Conservation (phyloP, 2,888 invertebrate genomes). For the Colostygia pectinataria region DNA sequence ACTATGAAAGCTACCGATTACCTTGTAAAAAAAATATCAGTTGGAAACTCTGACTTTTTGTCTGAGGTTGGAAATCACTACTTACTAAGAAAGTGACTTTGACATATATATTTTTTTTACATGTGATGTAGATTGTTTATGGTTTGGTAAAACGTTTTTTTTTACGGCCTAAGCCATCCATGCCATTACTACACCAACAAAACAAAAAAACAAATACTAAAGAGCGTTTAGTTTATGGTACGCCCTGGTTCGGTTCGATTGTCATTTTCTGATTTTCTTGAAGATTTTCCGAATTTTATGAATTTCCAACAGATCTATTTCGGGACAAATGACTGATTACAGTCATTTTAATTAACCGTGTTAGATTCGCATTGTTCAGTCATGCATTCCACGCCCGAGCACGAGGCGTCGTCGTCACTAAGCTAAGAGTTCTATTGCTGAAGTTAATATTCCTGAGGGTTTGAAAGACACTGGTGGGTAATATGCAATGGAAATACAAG, state of each 20-base stretch:
- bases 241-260: slow-evolving; percentile 38
- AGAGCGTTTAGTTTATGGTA: slow-evolving; percentile 7
- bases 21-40: too few relatives aligned
- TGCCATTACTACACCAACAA: too few relatives aligned
- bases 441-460: slow-evolving; percentile 21
- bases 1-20: too few relatives aligned
- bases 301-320: slow-evolving; percentile 76
- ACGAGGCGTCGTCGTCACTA: slow-evolving; percentile 31
- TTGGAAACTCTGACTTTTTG: too few relatives aligned
- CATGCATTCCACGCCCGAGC: slow-evolving; percentile 45
- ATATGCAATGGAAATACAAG: slow-evolving; percentile 76
- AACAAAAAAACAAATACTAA: too few relatives aligned
- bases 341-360: slow-evolving; percentile 53
- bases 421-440: slow-evolving; percentile 27
- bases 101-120: too few relatives aligned
- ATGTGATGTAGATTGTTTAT: too few relatives aligned
- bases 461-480: slow-evolving; percentile 44
- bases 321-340: slow-evolving; percentile 76
- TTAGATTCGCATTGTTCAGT: slow-evolving; percentile 44
- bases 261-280: slow-evolving; percentile 62
- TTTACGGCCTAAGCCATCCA: too few relatives aligned
- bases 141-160: too few relatives aligned
- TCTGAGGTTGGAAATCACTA: too few relatives aligned
- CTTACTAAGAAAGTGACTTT: too few relatives aligned
- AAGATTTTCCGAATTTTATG: slow-evolving; percentile 63